phyloP scores from a whole-genome alignment of 2,888 invertebrate genomes.

The Cyclophora albipunctata region DNA sequence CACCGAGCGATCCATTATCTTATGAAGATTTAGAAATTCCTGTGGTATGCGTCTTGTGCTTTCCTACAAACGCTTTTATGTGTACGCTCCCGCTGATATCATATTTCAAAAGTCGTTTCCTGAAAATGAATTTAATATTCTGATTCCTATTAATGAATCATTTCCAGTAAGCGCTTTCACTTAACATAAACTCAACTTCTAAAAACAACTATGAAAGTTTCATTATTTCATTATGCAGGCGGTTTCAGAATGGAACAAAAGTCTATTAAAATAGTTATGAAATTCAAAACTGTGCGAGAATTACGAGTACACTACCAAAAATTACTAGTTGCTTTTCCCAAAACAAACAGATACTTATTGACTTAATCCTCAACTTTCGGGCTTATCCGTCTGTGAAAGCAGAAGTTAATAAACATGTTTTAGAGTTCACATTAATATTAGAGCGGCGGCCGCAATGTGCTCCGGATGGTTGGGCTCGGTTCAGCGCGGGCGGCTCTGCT shows the following conservation, averaged over 20 bases:
- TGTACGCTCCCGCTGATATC: background rate
- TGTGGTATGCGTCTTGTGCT: constrained; percentile 52
- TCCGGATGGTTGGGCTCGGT: constrained; percentile 35
- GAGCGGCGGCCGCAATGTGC: constrained; percentile 32
- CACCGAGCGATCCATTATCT: constrained; percentile 71
- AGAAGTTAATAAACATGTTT: constrained; percentile 36
- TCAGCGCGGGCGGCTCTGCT: constrained; percentile 33
- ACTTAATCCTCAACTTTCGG: constrained; percentile 16
- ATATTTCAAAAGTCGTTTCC: too few species aligned
- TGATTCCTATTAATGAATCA: too few species aligned
- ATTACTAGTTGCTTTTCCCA: constrained; percentile 6
- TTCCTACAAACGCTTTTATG: background rate
- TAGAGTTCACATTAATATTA: constrained; percentile 40
- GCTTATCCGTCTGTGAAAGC: constrained; percentile 8
- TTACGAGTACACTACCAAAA: constrained; percentile 3
- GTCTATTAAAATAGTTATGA: background rate
- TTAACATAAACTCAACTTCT: too few species aligned
- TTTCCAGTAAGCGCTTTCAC: too few species aligned
- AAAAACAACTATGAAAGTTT: too few species aligned
- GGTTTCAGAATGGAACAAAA: too few species aligned
- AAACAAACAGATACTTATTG: constrained; percentile 17
- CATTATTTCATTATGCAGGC: too few species aligned
- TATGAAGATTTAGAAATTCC: constrained; percentile 74
- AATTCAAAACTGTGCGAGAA: background rate
- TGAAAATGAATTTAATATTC: too few species aligned